Evolutionary conservation across 1,140 invertebrate species (phyloP).

Genomic region (Physella acuta): DNA sequence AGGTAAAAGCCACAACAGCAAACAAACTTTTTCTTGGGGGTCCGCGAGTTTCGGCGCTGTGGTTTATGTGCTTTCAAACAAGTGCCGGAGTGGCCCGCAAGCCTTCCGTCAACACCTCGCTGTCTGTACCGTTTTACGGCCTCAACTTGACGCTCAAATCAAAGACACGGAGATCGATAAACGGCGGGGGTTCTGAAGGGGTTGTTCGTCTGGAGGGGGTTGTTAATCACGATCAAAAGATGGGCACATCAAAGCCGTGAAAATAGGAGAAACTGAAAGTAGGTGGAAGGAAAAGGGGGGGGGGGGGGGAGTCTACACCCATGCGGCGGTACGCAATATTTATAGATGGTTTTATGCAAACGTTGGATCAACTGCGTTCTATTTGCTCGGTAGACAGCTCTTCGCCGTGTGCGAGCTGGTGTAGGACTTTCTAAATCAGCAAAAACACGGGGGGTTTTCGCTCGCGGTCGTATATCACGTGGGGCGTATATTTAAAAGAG

Average conservation of each 20-base stretch:
- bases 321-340: constrained; percentile 7
- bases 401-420: neutral
- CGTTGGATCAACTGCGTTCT: constrained; percentile 20
- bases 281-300: too few relatives aligned
- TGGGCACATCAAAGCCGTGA: neutral
- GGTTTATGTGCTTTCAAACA: too few relatives aligned
- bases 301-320: too few relatives aligned
- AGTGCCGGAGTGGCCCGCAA: too few relatives aligned
- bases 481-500: too few relatives aligned
- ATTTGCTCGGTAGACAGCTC: constrained; percentile 3
- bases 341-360: constrained; percentile 18
- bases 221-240: too few relatives aligned
- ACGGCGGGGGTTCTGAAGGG: neutral
- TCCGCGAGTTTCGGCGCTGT: too few relatives aligned
- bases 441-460: neutral
- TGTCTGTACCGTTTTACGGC: too few relatives aligned
- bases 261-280: neutral
- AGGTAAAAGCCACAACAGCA: too few relatives aligned
- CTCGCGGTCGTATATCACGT: neutral
- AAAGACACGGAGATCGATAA: neutral
- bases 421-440: neutral
- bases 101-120: too few relatives aligned
- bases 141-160: too few relatives aligned
- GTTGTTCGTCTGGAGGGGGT: constrained; percentile 2
- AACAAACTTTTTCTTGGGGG: too few relatives aligned